phyloP scores from a whole-genome alignment of 2,113 vertebrate species.

The Spea multiplicata region DNA sequence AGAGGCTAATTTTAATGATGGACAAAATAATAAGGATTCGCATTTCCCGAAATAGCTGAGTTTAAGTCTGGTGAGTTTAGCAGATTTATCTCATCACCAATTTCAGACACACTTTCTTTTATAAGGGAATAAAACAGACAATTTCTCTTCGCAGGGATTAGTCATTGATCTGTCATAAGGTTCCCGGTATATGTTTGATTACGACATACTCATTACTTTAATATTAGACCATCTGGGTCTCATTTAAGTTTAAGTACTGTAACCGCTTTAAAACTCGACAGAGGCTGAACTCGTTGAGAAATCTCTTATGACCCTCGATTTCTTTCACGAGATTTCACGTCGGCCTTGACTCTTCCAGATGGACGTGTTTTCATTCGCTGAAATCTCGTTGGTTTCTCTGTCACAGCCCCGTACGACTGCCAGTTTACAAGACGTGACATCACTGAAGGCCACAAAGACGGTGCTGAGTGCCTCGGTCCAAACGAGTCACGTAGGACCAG shows the following conservation, averaged over 20 bases:
- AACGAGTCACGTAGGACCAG: neutral
- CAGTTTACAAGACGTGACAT: neutral
- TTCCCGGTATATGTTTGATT: constrained; percentile 32
- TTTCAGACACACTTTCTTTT: constrained; percentile 4
- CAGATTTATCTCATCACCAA: neutral
- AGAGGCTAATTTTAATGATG: too few relatives aligned
- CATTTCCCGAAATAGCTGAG: neutral
- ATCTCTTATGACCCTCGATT: neutral
- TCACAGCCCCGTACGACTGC: neutral
- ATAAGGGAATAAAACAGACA: constrained; percentile 26
- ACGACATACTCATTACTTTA: constrained; percentile 20
- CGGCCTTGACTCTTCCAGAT: neutral
- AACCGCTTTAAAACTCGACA: neutral
- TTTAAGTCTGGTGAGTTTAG: neutral
- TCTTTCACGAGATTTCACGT: neutral
- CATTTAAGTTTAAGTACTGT: constrained; percentile 5
- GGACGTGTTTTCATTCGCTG: neutral
- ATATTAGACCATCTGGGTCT: constrained; percentile 38
- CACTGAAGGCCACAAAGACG: neutral
- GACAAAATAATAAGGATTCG: too few relatives aligned
- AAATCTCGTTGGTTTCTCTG: neutral
- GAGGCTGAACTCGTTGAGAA: neutral
- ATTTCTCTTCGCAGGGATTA: constrained; percentile 30
- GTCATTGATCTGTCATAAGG: constrained; percentile 29
- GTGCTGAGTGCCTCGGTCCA: neutral